These are phyloP conservation scores for Pituophis catenifer DNA, from an alignment of 2,113 vertebrate species.

Conservation along the genomic window DNA sequence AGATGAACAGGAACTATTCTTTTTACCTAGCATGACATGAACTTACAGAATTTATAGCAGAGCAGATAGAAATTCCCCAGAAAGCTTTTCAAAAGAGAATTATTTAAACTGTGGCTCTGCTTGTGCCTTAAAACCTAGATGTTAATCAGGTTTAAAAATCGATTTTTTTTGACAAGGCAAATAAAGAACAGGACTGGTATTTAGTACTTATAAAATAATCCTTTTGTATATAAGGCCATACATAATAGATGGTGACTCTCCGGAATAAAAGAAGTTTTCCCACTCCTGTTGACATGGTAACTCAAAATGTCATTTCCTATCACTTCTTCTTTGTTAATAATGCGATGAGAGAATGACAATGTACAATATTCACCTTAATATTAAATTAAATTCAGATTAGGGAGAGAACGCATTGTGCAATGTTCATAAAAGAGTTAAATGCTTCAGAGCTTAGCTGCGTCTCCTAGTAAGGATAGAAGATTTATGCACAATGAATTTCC, in stretches of 20 bases:
- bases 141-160: background rate
- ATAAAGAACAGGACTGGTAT: background rate
- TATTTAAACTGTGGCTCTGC: background rate
- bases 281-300: constrained; percentile 39
- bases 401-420: constrained; percentile 2
- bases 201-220: background rate
- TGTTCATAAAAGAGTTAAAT: constrained; percentile 69
- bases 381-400: background rate
- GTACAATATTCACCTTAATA: background rate
- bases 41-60: background rate
- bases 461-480: constrained; percentile 72
- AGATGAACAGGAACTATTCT: background rate
- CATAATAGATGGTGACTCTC: background rate
- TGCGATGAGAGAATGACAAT: background rate
- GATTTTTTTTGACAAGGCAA: background rate
- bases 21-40: background rate
- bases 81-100: background rate
- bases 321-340: constrained; percentile 44
- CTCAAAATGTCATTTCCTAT: constrained; percentile 39
- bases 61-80: background rate
- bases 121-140: background rate
- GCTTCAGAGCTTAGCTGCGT: constrained; percentile 56
- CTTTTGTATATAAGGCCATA: background rate
- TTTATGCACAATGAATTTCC: constrained; percentile 79
- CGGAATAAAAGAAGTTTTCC: background rate